These are phyloP conservation scores for Crypturellus tataupa DNA, from an alignment of 2,797 vertebrate genomes.

Conservation along the genomic window DNA sequence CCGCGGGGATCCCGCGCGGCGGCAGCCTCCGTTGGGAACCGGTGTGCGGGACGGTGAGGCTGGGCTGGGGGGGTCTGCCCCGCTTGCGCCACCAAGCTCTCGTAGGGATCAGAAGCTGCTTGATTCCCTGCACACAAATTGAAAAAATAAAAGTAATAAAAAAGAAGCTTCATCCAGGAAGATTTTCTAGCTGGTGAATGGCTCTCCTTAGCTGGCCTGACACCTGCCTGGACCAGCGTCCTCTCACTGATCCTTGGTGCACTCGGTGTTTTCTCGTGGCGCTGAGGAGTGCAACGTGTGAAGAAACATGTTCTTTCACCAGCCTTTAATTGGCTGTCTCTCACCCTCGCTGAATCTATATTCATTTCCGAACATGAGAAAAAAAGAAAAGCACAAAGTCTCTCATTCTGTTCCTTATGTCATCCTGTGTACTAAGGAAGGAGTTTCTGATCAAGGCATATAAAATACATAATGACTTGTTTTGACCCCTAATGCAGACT, in stretches of 20 bases:
- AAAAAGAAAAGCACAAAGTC: conserved; percentile 13
- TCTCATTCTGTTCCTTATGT: background rate
- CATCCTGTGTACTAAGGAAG: rapidly evolving
- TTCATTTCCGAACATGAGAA: conserved; percentile 28
- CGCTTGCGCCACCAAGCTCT: rapidly evolving
- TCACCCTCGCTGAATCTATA: conserved; percentile 35
- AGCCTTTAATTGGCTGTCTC: conserved; percentile 44
- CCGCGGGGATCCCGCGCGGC: background rate
- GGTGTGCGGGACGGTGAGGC: background rate
- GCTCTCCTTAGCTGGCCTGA: rapidly evolving
- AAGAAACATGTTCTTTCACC: background rate
- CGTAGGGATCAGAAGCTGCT: rapidly evolving
- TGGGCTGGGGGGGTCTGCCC: background rate
- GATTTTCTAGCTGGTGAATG: no score
- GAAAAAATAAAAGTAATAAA: background rate
- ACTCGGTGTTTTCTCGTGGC: background rate
- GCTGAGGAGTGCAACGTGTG: background rate
- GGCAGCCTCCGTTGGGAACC: background rate
- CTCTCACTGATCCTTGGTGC: background rate
- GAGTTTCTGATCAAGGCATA: background rate
- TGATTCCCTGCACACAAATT: no score
- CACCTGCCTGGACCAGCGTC: rapidly evolving
- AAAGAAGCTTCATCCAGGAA: no score
- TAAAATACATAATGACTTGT: rapidly evolving
- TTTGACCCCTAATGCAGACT: background rate